A percentile compares a stretch with the other conserved stretches of the same genome.
Conservation (phyloP, 2,888 invertebrate species). For the Nemapogon koenigi region DNA sequence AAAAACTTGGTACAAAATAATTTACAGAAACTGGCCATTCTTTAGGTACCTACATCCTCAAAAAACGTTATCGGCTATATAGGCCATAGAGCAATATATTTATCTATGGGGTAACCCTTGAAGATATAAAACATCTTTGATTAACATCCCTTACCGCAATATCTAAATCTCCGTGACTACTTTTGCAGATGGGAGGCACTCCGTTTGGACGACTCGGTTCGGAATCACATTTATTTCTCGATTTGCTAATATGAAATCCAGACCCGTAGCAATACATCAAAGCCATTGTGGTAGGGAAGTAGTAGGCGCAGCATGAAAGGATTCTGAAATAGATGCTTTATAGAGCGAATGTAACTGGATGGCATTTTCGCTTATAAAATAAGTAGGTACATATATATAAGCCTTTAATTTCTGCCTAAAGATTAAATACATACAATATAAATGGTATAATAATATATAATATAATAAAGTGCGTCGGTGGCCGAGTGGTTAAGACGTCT, state of each 20-base stretch:
- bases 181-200: conserved; percentile 44
- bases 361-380: background rate
- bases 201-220: conserved; percentile 44
- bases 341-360: background rate
- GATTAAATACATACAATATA: conserved; percentile 7
- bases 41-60: too few species aligned
- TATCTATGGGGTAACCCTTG: background rate
- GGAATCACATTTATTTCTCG: conserved; percentile 66
- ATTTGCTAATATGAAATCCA: conserved; percentile 87
- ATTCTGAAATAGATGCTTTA: conserved; percentile 70
- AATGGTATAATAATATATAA: conserved; percentile 8
- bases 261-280: conserved; percentile 92
- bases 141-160: conserved; percentile 25
- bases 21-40: too few species aligned
- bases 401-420: background rate
- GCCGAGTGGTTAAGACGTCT: too few species aligned
- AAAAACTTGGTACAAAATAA: too few species aligned
- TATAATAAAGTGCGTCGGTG: too few species aligned
- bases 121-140: background rate
- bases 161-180: conserved; percentile 34
- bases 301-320: conserved; percentile 85
- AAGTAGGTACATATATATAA: background rate
- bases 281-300: conserved; percentile 91
- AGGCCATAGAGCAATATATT: background rate
- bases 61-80: too few species aligned